Evolutionary conservation across 2,797 vertebrate species (phyloP).

Genomic region (Loriculus beryllinus): DNA sequence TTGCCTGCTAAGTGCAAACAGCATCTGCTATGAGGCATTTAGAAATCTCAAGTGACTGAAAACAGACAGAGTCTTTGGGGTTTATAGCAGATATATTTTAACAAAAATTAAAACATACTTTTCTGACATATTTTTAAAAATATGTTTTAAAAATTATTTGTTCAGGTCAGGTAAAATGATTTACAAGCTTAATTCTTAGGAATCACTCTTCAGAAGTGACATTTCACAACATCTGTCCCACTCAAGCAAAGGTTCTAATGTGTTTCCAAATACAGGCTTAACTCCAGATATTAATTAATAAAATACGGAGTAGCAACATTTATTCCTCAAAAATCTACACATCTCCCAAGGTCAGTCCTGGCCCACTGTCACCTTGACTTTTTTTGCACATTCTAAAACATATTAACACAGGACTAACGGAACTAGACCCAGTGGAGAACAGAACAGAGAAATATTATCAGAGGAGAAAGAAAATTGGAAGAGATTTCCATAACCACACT

Average conservation of each 20-base stretch:
- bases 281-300: not conserved
- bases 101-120: not conserved
- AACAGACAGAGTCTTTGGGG: not conserved
- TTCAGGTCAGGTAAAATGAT: not conserved
- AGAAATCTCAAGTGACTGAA: not conserved
- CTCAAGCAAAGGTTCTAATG: not conserved
- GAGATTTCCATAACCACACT: not conserved
- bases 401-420: not conserved
- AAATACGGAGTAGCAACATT: not conserved
- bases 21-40: not conserved
- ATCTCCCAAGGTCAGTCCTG: not conserved
- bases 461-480: not conserved
- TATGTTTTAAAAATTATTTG: not conserved
- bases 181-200: not conserved
- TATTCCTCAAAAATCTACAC: not conserved
- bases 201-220: not conserved
- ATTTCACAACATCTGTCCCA: not conserved
- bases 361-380: not conserved
- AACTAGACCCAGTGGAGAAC: not conserved
- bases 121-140: not conserved
- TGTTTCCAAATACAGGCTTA: not conserved
- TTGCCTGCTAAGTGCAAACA: not conserved
- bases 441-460: not conserved
- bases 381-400: not conserved
- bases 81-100: conserved; percentile 17